Percentiles rank a stretch among this genome's conserved stretches.
These are phyloP conservation scores for Anisognathus igniventris DNA, from an alignment of 2,797 vertebrate genomes.

Conservation along the genomic window DNA sequence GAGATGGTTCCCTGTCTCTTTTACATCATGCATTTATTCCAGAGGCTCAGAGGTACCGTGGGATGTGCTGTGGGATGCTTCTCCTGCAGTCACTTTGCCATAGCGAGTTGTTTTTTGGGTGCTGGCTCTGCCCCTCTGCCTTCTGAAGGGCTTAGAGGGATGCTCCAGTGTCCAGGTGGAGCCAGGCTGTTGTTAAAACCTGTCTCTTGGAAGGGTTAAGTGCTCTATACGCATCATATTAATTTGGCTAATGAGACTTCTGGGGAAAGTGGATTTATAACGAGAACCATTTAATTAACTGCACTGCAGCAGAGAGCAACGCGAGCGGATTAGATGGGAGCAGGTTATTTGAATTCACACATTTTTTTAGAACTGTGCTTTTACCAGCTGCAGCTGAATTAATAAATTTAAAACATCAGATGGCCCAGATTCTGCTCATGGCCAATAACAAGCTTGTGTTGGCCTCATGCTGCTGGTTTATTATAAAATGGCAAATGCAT, in stretches of 20 bases:
- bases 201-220: constrained; percentile 14
- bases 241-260: constrained; percentile 55
- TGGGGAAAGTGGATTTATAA: constrained; percentile 39
- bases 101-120: not conserved
- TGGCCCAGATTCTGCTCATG: constrained; percentile 25
- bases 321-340: not conserved
- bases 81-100: not conserved
- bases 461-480: not conserved
- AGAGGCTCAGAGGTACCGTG: not conserved
- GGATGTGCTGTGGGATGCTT: not conserved
- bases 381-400: constrained; percentile 38
- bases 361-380: not conserved
- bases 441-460: not conserved
- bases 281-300: constrained; percentile 42
- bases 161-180: not conserved
- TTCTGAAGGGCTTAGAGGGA: not conserved
- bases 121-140: not conserved
- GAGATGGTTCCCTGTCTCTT: not conserved
- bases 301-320: not conserved
- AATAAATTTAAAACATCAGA: constrained; percentile 26
- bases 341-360: constrained; percentile 1
- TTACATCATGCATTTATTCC: not conserved
- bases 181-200: not conserved
- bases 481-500: not conserved
- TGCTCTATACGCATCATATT: constrained; percentile 4